Conservation (phyloP, 2,797 vertebrate genomes). For the Hippopotamyrus pictus region DNA sequence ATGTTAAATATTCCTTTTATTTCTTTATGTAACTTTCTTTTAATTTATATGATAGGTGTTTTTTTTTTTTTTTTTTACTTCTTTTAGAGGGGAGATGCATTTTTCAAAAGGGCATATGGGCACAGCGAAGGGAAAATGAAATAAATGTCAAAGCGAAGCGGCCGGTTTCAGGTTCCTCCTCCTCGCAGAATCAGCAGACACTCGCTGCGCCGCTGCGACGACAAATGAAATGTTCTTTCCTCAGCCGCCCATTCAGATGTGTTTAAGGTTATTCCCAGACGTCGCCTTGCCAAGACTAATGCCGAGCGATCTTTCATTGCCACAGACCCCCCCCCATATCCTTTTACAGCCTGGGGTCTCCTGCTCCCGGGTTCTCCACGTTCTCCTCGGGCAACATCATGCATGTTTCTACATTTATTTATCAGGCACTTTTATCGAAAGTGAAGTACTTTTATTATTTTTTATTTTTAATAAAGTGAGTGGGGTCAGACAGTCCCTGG, state of each 20-base stretch:
- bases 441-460: too few relatives aligned
- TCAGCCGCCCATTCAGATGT: constrained; percentile 1
- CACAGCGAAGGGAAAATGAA: not conserved
- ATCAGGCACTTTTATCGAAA: not conserved
- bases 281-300: constrained; percentile 39
- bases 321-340: constrained; percentile 2
- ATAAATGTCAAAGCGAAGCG: not conserved
- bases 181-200: not conserved
- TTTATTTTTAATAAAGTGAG: not conserved
- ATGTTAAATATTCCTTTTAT: not conserved
- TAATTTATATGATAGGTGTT: not conserved
- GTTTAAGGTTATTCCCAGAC: constrained; percentile 35
- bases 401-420: not conserved
- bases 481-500: not conserved
- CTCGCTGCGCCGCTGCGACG: not conserved
- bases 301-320: constrained; percentile 25
- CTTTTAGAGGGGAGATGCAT: not conserved
- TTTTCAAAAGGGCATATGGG: not conserved
- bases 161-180: not conserved
- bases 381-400: not conserved
- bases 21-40: not conserved
- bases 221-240: constrained; percentile 27
- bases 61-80: not conserved
- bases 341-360: constrained; percentile 27
- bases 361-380: constrained; percentile 10